Base-by-base conservation (phyloP, 2,113 vertebrate species). In the Leptocoma aspasia region DNA sequence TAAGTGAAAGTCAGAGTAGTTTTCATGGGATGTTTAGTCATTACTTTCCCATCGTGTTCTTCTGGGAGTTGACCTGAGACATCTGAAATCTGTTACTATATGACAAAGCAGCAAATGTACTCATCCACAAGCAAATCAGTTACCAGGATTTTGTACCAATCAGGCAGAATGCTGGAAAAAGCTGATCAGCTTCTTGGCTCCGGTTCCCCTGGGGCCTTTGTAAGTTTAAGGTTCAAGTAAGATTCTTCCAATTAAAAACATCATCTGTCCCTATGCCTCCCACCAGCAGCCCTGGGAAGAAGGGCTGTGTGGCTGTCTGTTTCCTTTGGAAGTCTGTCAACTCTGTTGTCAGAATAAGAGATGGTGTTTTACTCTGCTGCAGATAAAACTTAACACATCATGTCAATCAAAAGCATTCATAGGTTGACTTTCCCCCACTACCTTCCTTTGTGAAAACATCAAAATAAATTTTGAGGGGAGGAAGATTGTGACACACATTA, bases 191-290 rank as follows among this genome's bases (percentile, higher is more conserved):
- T 72, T 64, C n/a, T 95, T 49, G 1, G 2, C 28, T 89, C 27
- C 0, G 0, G 8, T 86, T 91, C 39, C 4, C 4, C 27, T 53
- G 44, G 31, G 37, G 27, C 27, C 45, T 60, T 56, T 59, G 9
- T 45, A 52, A 80, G 31, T 69, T 37, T 65, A 60, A 52, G n/a
- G 28, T 76, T 47, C 15, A 13, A 68, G 31, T 64, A 57, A 73
- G 41, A 54, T 69, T 72, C n/a, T 73, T 87, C 19, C 37, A 22
- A 5, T 37, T 27, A 56, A 81, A 83, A 84, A 39, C 0, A 0
- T n/a, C 5, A 2, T 70, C 37, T 85, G 47, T 61, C 42, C 13
- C 47, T 27, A 13, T 80, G n/a, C 27, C 10, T 15, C 16, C 26
- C 17, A 15, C 45, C 24, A 56, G 45, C 37, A 81, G 21, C 65